Evolutionary conservation across 2,888 invertebrate genomes (phyloP).

Genomic region (Heterodera filipjevi): DNA sequence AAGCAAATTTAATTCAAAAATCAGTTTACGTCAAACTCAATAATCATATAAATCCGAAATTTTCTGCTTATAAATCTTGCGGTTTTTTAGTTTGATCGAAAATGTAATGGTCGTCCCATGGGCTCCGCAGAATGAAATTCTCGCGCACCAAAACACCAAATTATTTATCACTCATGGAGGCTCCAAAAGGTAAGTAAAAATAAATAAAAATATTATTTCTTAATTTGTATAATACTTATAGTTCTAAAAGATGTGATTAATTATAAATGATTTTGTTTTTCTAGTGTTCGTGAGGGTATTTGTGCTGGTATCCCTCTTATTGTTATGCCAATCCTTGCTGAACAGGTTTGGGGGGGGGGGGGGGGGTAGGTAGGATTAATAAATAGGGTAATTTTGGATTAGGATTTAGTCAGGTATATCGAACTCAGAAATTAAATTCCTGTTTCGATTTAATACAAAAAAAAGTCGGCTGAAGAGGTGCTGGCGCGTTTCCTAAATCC

Average conservation of each 20-base stretch:
- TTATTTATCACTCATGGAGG: constrained; percentile 47
- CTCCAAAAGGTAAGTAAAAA: constrained; percentile 42
- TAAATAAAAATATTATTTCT: not conserved
- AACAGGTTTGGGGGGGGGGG: too few relatives aligned
- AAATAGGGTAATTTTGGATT: not conserved
- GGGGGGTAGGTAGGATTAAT: too few relatives aligned
- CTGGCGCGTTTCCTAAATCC: too few relatives aligned
- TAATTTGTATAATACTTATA: not conserved
- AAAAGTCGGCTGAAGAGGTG: too few relatives aligned
- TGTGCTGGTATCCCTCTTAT: constrained; percentile 36
- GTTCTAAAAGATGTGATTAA: not conserved
- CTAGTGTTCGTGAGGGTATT: constrained; percentile 35
- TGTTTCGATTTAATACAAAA: too few relatives aligned
- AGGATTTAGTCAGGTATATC: too few relatives aligned
- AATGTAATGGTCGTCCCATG: constrained; percentile 41
- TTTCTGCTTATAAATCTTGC: not conserved
- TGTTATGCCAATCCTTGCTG: constrained; percentile 39
- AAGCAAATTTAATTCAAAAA: too few relatives aligned
- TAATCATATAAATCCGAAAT: too few relatives aligned
- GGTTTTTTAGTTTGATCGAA: constrained; percentile 26
- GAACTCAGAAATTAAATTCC: too few relatives aligned
- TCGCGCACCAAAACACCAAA: constrained; percentile 41
- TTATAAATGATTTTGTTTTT: constrained; percentile 13
- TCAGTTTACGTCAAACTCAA: too few relatives aligned
- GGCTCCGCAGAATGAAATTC: constrained; percentile 45